Evolutionary conservation across 2,797 vertebrate species (phyloP).

Genomic region (Thalassophryne amazonica): DNA sequence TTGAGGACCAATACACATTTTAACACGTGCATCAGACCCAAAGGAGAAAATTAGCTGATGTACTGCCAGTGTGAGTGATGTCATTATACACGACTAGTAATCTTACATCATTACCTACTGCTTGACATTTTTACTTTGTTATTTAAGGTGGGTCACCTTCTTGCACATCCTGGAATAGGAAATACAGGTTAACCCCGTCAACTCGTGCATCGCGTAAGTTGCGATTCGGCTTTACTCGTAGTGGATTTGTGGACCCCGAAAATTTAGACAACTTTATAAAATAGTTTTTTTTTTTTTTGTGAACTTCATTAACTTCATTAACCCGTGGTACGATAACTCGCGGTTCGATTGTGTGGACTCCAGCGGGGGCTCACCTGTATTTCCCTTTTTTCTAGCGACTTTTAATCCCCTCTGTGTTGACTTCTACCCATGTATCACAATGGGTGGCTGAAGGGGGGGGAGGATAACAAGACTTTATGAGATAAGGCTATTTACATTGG

Average conservation of each 20-base stretch:
- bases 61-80: slow-evolving; percentile 12
- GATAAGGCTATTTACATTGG: slow-evolving; percentile 78
- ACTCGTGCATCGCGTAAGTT: too few relatives aligned
- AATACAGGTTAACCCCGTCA: too few relatives aligned
- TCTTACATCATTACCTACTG: slow-evolving; percentile 2
- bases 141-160: slow-evolving; percentile 25
- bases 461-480: slow-evolving; percentile 71
- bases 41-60: slow-evolving; percentile 2
- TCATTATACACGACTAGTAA: slow-evolving; percentile 2
- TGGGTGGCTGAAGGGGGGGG: slow-evolving; percentile 47
- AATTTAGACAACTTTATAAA: too few relatives aligned
- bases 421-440: slow-evolving; percentile 50
- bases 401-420: slow-evolving; percentile 50
- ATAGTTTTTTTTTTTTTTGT: too few relatives aligned
- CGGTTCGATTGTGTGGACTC: too few relatives aligned
- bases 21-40: slow-evolving; percentile 5
- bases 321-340: too few relatives aligned
- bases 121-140: slow-evolving; percentile 34
- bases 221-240: too few relatives aligned
- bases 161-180: slow-evolving; percentile 8
- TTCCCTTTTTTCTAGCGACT: too few relatives aligned
- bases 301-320: too few relatives aligned
- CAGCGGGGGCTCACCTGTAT: too few relatives aligned
- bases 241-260: too few relatives aligned
- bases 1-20: slow-evolving; percentile 24